A percentile compares a stretch with the other conserved stretches of the same genome.
Conservation (phyloP, 1,140 invertebrate species). For the honey bee (Apis mellifera) region Amel_HAv3.1 CM009942.2:4076001-4076500, state of each 20-base stretch:
- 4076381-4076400: background rate
- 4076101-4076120: conserved; percentile 24
- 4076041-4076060: conserved; percentile 66
- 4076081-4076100: background rate
- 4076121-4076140: too few relatives aligned
- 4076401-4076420: too few relatives aligned
- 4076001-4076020: background rate
- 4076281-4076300: background rate
- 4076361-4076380: background rate
- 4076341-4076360: too few relatives aligned
- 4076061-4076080: conserved; percentile 10
- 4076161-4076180: too few relatives aligned
- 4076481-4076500: too few relatives aligned
- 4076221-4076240: conserved; percentile 19
- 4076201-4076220: conserved; percentile 34
- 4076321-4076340: too few relatives aligned
- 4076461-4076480: too few relatives aligned
- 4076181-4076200: conserved; percentile 68
- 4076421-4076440: too few relatives aligned
- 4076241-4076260: background rate
- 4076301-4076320: background rate
- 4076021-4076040: conserved; percentile 30
- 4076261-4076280: background rate
- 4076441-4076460: too few relatives aligned
- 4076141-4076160: too few relatives aligned